Evolutionary conservation across 2,797 vertebrate genomes (phyloP), one percentile per base, ranked within the genome.

Genomic region (Ctenopoma multispine): DNA sequence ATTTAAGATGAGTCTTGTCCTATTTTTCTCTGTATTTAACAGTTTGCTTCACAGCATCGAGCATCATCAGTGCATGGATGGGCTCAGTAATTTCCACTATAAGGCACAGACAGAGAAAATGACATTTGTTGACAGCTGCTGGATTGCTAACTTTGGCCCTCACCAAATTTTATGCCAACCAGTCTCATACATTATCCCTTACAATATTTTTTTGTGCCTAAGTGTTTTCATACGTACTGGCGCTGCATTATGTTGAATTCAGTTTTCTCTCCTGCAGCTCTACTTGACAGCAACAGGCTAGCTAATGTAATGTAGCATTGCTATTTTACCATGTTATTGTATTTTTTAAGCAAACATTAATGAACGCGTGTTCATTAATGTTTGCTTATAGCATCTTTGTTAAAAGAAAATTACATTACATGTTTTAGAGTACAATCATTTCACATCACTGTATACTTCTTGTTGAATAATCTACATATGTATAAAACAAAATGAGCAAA

Each of bases 1-100:
- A 85, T 83, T 80, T 79, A 84, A 66, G 40, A 72, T 75, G 4
- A 6, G 40, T 54, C 50, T 64, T 38, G 61, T 55, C 38, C 64
- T 67, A 44, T 66, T 83, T 85, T 54, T 17, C 18, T 14, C 20
- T 54, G 18, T 34, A 6, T 68, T 79, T 60, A 74, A 61, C 62
- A 61, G n/a, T 75, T 72, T 66, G 27, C 61, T 59, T 74, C 43
- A 44, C 48, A 41, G 41, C 23, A 15, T 48, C 15, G 2, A 66
- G 58, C 24, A 54, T 56, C 36, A n/a, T 31, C 21, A 41, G 58
- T 14, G 54, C 54, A 17, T 5, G 9, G 41, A 67, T 12, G 20
- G 24, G 4, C 29, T 55, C 9, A 31, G 46, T 23, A 60, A 2
- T 57, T 54, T 59, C 66, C 20, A 21, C 36, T 18, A 0, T 29